Conservation (phyloP, 2,797 vertebrate species). For the Amazona finschi region DNA sequence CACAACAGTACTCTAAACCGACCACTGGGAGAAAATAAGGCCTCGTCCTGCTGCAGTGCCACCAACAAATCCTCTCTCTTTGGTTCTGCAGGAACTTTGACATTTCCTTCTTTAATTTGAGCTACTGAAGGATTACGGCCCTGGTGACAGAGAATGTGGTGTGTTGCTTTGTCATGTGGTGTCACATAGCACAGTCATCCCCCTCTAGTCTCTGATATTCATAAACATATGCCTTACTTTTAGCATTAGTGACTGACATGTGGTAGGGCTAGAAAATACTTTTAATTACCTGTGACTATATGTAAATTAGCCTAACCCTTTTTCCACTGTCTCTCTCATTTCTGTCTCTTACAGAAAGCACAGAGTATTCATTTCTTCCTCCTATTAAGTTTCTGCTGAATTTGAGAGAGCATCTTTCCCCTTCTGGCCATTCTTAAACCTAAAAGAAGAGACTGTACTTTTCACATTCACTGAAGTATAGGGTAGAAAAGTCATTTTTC, state of each 20-base stretch:
- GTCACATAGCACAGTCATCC: background rate
- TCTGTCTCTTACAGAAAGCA: background rate
- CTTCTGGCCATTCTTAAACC: background rate
- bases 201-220: background rate
- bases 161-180: background rate
- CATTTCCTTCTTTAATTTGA: background rate
- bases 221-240: background rate
- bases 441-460: background rate
- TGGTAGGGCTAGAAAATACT: background rate
- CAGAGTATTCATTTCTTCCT: background rate
- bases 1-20: background rate
- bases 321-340: background rate
- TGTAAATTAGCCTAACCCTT: background rate
- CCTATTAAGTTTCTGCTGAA: background rate
- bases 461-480: background rate
- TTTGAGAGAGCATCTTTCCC: background rate
- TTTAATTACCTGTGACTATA: background rate
- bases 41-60: background rate
- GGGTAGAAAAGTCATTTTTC: conserved; percentile 20
- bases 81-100: background rate
- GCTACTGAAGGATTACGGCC: conserved; percentile 6
- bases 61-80: background rate
- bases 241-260: background rate
- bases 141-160: background rate
- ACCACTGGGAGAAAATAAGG: background rate